These are phyloP conservation scores for Tridacna gigas DNA, from an alignment of 2,888 invertebrate genomes.

Conservation along the genomic window DNA sequence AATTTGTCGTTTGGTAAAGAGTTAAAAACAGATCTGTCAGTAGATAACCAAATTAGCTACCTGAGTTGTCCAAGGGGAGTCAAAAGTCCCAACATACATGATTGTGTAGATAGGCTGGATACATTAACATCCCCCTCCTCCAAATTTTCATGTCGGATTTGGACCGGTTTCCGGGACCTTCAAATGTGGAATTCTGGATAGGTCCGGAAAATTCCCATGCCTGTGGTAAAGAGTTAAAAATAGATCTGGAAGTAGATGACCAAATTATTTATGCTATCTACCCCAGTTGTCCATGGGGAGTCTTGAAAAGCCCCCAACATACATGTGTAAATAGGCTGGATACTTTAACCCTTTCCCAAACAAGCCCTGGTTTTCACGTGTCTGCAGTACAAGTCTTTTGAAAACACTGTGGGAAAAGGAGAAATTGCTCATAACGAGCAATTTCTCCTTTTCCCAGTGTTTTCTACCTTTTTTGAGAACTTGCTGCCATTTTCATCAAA, in stretches of 20 bases:
- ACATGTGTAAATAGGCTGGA: not conserved
- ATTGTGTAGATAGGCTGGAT: not conserved
- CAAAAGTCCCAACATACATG: not conserved
- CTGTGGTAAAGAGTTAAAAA: too few relatives aligned
- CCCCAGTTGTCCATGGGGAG: not conserved
- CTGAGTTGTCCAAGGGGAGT: not conserved
- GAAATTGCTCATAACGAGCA: conserved; percentile 10
- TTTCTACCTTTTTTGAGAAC: not conserved
- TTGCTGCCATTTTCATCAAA: not conserved
- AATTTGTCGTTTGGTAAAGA: not conserved
- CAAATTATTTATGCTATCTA: not conserved
- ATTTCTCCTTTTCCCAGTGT: conserved; percentile 8
- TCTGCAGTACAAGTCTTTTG: not conserved
- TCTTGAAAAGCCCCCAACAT: not conserved
- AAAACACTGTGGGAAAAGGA: conserved; percentile 8
- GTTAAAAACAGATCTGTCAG: not conserved
- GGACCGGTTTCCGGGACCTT: too few relatives aligned
- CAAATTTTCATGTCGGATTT: not conserved
- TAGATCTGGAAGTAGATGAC: too few relatives aligned
- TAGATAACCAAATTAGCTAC: too few relatives aligned
- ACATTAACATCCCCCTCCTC: not conserved
- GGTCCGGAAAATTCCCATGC: too few relatives aligned
- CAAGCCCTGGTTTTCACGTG: not conserved
- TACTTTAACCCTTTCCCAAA: conserved; percentile 2
- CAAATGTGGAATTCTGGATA: too few relatives aligned